Evolutionary conservation across 1,140 invertebrate species (phyloP), one percentile per base, ranked within the genome.

Genomic region (Lordiphosa stackelbergi): DNA sequence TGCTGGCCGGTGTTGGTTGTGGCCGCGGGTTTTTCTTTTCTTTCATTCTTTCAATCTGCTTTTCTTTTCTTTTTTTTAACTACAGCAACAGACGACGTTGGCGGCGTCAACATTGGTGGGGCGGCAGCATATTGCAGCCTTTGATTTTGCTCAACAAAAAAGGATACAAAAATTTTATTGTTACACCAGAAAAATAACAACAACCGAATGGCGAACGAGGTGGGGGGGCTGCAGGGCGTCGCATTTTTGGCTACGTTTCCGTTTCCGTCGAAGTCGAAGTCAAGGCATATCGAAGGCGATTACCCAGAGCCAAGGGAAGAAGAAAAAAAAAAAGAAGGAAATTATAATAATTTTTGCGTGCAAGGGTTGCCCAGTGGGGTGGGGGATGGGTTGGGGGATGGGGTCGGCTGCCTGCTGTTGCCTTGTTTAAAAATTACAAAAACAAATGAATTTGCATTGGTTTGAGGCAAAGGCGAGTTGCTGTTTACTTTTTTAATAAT

Each of bases 101-200:
- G 37, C 63, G 73, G 54, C 65, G 64, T 69, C 66, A 68, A 64
- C 68, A 70, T 70, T 70, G 56, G 66, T 55, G 60, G 69, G 65
- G 65, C 65, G 71, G 71, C 59, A 69, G 71, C 64, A 69, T 73
- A 73, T 79, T 71, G 75, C 72, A 83, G 71, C 71, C 77, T 83
- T 81, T 83, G 75, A 81, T 81, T 81, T 79, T 66, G 38, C 46
- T 58, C 11, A 28, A 22, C 19, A 38, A 11, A 49, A 59, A 55
- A 58, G 60, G 71, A 70, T 59, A 54, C 53, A 56, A 40, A 53
- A 64, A 75, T 75, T 81, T 72, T 83, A 81, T 81, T 81, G 75
- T 81, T 81, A 78, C 72, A 81, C 77, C 71, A 81, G 62, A 75
- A 81, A 79, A 79, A 79, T 79, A 79, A 81, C 75, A 79, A 81